These are phyloP conservation scores for Campylomormyrus numenius DNA, from an alignment of 2,113 vertebrate species.

Conservation along the genomic window DNA sequence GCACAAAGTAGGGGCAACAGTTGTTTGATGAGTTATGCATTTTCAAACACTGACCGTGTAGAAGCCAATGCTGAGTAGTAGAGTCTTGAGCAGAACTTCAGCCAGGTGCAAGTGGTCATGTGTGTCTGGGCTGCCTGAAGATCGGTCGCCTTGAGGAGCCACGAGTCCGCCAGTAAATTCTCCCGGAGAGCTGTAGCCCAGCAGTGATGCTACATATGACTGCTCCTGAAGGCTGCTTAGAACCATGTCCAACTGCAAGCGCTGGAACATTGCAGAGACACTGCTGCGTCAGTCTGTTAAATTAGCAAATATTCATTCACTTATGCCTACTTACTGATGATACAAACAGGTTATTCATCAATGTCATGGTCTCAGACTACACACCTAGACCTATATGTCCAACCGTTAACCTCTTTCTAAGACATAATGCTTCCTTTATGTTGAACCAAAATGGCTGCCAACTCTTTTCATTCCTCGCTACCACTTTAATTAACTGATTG, in stretches of 20 bases:
- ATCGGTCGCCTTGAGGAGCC: conserved; percentile 37
- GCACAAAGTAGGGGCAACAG: not conserved
- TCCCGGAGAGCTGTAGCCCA: conserved; percentile 65
- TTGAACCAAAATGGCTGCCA: not conserved
- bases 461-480: not conserved
- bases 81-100: conserved; percentile 66
- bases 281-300: not conserved
- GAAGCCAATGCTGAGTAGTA: conserved; percentile 67
- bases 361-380: not conserved
- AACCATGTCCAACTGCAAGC: conserved; percentile 70
- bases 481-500: not conserved
- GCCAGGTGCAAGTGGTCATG: conserved; percentile 62
- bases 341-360: not conserved
- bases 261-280: conserved; percentile 40
- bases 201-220: conserved; percentile 64
- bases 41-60: conserved; percentile 56
- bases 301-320: not conserved
- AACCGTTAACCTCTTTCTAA: not conserved
- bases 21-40: not conserved
- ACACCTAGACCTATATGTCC: not conserved
- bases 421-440: not conserved
- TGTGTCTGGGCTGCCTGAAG: conserved; percentile 38
- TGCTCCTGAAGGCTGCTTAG: conserved; percentile 73
- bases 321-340: not conserved
- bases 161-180: conserved; percentile 51